Base-by-base conservation (phyloP, 2,888 invertebrate species). In the Drosophila imparisetae region DNA sequence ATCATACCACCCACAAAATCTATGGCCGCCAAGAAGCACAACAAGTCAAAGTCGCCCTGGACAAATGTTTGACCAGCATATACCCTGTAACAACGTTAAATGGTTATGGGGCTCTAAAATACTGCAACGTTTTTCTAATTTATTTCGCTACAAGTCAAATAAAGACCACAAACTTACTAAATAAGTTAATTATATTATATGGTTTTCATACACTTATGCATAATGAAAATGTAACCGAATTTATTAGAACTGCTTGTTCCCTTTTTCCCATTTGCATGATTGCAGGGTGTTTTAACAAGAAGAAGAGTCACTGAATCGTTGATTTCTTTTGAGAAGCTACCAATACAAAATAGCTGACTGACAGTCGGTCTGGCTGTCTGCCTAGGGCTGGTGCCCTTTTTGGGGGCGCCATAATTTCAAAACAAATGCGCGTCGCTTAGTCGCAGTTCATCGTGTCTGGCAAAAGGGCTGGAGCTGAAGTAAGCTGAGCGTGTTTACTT, bases 361-460 rank as follows among this genome's bases (percentile, higher is more conserved):
- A 71, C 57, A 50, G 62, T 58, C 61, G 42, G 2, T 57, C 68
- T 75, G 68, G 27, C 65, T n/a, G 34, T 40, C 40, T 60, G 70
- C 63, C 49, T 34, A 57, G n/a, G 34, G 52, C 62, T 62, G 64
- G 29, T 66, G 68, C 70, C 73, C 72, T 54, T 73, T 80, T 72
- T 65, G 57, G 81, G 63, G 79, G 72, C 75, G 85, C 85, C 73
- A 85, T 79, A 79, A 87, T 77, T 87, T 89, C 80, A 78, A 85
- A 89, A 75, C 57, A 79, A 89, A 83, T 75, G 65, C 83, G 75
- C 63, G 65, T 66, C 72, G 81, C 70, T 89, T 74, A 85, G 85
- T 85, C 89, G 85, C 72, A 72, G 70, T 85, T 77, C 82, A 89
- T 68, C 90, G 72, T 76, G 73, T 79, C 68, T 48, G 66, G 73